Evolutionary conservation across 2,797 vertebrate species (phyloP).

Genomic region (Oreochromis mossambicus): DNA sequence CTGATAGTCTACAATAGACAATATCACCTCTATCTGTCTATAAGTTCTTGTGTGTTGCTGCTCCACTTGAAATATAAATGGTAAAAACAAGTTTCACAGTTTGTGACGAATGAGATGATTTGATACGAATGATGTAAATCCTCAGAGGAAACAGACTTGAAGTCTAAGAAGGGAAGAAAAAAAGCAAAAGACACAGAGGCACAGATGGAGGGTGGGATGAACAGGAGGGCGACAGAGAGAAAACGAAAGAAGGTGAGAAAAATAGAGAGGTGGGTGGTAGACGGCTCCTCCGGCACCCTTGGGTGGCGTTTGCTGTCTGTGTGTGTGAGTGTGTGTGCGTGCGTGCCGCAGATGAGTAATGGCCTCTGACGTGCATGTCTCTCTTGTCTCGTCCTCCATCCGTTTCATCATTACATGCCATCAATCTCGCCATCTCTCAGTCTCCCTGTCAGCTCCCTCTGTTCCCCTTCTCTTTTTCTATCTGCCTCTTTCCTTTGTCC

Average conservation of each 20-base stretch:
- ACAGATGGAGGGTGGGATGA: constrained; percentile 29
- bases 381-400: constrained; percentile 71
- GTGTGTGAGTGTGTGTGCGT: neutral
- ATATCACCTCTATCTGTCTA: neutral
- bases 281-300: constrained; percentile 43
- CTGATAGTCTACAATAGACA: neutral
- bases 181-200: neutral
- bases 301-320: constrained; percentile 41
- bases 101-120: constrained; percentile 9
- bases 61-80: constrained; percentile 1
- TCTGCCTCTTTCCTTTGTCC: neutral
- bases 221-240: neutral
- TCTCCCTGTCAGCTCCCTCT: constrained; percentile 59
- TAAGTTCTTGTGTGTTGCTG: neutral
- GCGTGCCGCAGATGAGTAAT: constrained; percentile 59
- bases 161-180: neutral
- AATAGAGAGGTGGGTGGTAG: constrained; percentile 41
- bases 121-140: constrained; percentile 9
- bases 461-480: constrained; percentile 23
- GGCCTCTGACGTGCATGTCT: constrained; percentile 64
- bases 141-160: neutral
- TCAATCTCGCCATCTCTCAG: constrained; percentile 66
- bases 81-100: constrained; percentile 1
- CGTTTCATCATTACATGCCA: constrained; percentile 72
- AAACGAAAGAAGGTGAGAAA: constrained; percentile 14